Evolutionary conservation across 2,113 vertebrate species (phyloP), one percentile per base, ranked within the genome.

Genomic region (Hystrix brachyura): DNA sequence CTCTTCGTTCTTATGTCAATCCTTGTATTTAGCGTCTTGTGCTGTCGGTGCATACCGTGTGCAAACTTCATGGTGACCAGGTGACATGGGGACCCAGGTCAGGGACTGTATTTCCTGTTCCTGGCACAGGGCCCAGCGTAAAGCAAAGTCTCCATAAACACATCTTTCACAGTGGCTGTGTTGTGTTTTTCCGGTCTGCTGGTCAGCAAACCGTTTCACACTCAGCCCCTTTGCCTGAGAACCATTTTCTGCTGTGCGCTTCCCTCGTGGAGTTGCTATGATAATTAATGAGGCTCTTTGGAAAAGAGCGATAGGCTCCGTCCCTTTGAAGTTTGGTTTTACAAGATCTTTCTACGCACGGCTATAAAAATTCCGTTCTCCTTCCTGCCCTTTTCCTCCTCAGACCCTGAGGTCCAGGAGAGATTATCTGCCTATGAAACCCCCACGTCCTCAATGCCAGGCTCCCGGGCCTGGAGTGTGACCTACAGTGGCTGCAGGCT

Each of bases 281-380:
- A 81, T 96, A 91, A 96, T 95, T 93, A 95, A 89, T 79, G 82
- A 94, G 89, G 60, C 86, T 94, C 84, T 76, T 91, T 85, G 87
- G 87, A 81, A 97, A 91, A 81, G 62, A 80, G 59, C 3, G 69
- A 97, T 93, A 85, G 29, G 81, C 89, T 95, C 72, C 93, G 46
- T 87, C 55, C 89, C 97, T 98, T 98, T 97, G 95, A 98, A 95
- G 94, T 95, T 72, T 29, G 53, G 34, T 92, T 97, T 98, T 97
- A 97, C 80, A 96, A 97, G 88, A 98, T 94, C 81, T 97, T 94
- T 96, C 91, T 78, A 93, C 64, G 65, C 94, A 91, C 74, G 59
- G 87, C 89, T 81, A n/a, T 96, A 96, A 97, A 97, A 91, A 93
- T 96, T 78, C 95, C 95, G 87, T 97, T 97, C 89, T 96, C 97